Evolutionary conservation across 2,797 vertebrate genomes (phyloP).

Genomic region (Psittacula echo): DNA sequence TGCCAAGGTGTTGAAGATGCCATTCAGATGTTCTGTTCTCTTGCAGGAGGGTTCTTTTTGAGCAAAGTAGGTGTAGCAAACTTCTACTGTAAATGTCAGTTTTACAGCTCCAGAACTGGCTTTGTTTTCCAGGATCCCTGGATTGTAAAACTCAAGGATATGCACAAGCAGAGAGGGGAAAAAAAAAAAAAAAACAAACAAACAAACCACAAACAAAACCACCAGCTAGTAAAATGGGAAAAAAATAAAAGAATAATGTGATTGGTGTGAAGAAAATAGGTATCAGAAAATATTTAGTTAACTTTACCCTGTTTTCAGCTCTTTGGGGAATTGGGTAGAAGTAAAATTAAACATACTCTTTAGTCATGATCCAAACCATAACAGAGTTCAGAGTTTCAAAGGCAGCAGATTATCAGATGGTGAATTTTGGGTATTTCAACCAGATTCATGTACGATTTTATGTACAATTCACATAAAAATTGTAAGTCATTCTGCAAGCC

Average conservation of each 20-base stretch:
- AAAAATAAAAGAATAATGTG: not conserved
- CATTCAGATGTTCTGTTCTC: conserved; percentile 29
- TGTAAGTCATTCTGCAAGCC: not conserved
- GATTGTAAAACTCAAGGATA: not conserved
- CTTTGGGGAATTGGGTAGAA: not conserved
- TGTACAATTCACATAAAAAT: not conserved
- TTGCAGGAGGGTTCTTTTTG: not conserved
- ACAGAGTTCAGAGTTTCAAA: not conserved
- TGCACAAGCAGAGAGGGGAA: not conserved
- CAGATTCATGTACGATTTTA: not conserved
- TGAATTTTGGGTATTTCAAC: conserved; percentile 1
- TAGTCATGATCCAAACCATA: not conserved
- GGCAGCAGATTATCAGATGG: not conserved
- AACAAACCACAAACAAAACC: not conserved
- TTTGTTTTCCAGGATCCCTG: not conserved
- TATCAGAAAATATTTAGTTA: not conserved
- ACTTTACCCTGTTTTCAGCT: not conserved
- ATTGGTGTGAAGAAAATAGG: not conserved
- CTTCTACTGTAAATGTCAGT: conserved; percentile 7
- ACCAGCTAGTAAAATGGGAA: not conserved
- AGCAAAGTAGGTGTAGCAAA: not conserved
- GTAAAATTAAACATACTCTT: not conserved
- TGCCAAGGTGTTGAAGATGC: conserved; percentile 29
- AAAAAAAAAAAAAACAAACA: not conserved
- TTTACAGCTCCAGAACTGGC: not conserved